Percentiles rank a stretch among this genome's conserved stretches.
These are phyloP conservation scores for Gymnocypris eckloni DNA, from an alignment of 2,797 vertebrate genomes.

Conservation along the genomic window DNA sequence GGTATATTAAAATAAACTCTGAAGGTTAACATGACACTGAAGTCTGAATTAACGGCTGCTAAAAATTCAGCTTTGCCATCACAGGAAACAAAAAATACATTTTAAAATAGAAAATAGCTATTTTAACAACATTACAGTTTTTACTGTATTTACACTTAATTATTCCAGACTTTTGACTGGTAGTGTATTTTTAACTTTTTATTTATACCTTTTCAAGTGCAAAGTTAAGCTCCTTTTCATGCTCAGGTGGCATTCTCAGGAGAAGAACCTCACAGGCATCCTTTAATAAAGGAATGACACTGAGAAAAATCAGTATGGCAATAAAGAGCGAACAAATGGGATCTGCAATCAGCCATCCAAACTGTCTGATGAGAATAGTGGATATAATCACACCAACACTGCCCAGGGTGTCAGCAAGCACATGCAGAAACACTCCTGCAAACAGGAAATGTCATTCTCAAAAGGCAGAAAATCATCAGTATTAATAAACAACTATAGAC, in stretches of 20 bases:
- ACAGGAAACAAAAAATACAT: neutral
- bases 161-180: neutral
- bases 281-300: slow-evolving; percentile 94
- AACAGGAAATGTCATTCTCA: slow-evolving; percentile 26
- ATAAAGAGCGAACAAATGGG: slow-evolving; percentile 98
- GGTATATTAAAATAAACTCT: too few relatives aligned
- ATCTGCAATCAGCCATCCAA: slow-evolving; percentile 97
- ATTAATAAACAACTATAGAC: neutral
- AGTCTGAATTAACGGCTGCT: neutral
- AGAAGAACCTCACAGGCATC: slow-evolving; percentile 95
- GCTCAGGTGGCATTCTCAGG: slow-evolving; percentile 87
- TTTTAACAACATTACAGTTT: neutral
- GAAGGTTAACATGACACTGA: neutral
- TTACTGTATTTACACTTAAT: neutral
- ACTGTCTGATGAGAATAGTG: slow-evolving; percentile 95
- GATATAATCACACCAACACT: slow-evolving; percentile 98
- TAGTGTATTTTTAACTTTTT: neutral
- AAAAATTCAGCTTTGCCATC: neutral
- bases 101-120: neutral
- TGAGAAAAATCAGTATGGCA: slow-evolving; percentile 93
- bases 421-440: slow-evolving; percentile 94
- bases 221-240: slow-evolving; percentile 89
- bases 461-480: neutral
- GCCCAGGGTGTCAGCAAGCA: slow-evolving; percentile 95
- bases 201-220: slow-evolving; percentile 91